phyloP scores from a whole-genome alignment of 2,888 invertebrate genomes.

The Leptinotarsa peninsularis region DNA sequence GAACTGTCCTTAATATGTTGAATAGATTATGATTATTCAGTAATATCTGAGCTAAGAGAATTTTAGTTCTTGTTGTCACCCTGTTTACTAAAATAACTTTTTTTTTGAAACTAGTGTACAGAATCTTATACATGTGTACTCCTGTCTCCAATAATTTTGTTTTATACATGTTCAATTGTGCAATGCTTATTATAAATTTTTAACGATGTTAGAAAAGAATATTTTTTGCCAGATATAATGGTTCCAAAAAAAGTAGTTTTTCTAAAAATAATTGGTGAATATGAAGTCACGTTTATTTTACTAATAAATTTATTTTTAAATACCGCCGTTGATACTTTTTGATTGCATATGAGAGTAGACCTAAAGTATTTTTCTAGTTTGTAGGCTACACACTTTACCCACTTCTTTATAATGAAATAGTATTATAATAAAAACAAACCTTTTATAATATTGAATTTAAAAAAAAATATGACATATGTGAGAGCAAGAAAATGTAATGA shows the following conservation, averaged over 20 bases:
- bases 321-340: neutral
- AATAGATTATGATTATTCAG: neutral
- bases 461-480: no score
- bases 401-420: no score
- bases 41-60: neutral
- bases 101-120: slow-evolving; percentile 35
- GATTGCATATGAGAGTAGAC: neutral
- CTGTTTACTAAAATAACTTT: slow-evolving; percentile 28
- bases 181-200: slow-evolving; percentile 24
- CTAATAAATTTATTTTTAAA: neutral
- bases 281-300: neutral
- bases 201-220: neutral
- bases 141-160: neutral
- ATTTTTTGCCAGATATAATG: neutral
- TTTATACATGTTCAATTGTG: neutral
- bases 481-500: no score
- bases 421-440: no score
- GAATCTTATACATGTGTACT: slow-evolving; percentile 53
- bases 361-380: no score
- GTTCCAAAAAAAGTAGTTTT: neutral
- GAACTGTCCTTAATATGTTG: neutral
- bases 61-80: slow-evolving; percentile 15
- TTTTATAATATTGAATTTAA: no score
- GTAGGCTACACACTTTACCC: no score
- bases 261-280: neutral